phyloP scores from a whole-genome alignment of 2,797 vertebrate species.

The Danio albolineatus region DNA sequence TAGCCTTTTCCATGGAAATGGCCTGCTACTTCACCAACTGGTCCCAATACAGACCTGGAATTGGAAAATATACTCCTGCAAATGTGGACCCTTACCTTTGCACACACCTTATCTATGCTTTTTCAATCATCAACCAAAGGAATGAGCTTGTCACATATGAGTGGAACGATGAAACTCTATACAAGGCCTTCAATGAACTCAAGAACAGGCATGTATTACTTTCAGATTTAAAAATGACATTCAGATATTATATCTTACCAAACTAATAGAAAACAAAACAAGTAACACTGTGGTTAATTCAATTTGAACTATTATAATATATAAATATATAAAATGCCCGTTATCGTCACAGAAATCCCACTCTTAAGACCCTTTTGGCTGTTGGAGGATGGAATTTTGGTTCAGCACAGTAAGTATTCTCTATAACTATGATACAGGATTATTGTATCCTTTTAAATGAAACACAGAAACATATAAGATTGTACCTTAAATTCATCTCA shows the following conservation, averaged over 20 bases:
- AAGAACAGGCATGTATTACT: conserved; percentile 57
- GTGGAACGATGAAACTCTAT: conserved; percentile 62
- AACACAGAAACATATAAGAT: neutral
- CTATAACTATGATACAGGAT: too few species aligned
- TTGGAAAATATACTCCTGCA: conserved; percentile 60
- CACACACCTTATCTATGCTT: conserved; percentile 64
- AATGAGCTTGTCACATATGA: conserved; percentile 61
- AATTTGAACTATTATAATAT: neutral
- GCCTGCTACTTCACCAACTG: conserved; percentile 68
- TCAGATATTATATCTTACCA: neutral
- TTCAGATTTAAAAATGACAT: neutral
- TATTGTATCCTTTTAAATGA: neutral
- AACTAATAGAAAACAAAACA: neutral
- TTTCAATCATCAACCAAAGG: conserved; percentile 58
- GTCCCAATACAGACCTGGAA: conserved; percentile 64
- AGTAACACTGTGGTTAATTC: neutral
- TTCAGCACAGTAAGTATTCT: conserved; percentile 61
- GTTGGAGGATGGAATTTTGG: conserved; percentile 77
- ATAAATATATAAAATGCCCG: neutral
- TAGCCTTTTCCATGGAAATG: conserved; percentile 75
- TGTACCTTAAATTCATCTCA: conserved; percentile 48
- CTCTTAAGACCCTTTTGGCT: conserved; percentile 82
- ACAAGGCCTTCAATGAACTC: conserved; percentile 57
- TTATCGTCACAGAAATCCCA: conserved; percentile 68
- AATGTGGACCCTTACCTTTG: conserved; percentile 64